phyloP scores from a whole-genome alignment of 2,888 invertebrate species.

The Pteria penguin region DNA sequence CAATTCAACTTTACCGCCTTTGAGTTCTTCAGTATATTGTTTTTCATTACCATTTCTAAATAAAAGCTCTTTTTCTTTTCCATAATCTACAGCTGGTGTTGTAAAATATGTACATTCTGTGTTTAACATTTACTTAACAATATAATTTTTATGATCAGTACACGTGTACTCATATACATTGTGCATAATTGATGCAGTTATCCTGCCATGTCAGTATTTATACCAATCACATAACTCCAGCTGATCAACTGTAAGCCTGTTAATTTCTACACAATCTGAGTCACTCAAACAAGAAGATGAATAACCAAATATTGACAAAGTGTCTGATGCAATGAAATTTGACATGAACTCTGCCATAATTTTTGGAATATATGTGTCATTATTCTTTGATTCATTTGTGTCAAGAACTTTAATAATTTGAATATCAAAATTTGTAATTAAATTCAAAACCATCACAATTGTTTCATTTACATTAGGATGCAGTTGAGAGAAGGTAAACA shows the following conservation, averaged over 20 bases:
- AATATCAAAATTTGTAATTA: conserved; percentile 3
- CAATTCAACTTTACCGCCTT: neutral
- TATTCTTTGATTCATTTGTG: conserved; percentile 14
- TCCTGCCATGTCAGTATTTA: conserved; percentile 9
- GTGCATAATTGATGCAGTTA: conserved; percentile 8
- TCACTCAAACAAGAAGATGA: conserved; percentile 3
- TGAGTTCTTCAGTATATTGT: conserved; percentile 7
- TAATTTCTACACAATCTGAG: conserved; percentile 4
- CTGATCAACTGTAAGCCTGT: conserved; percentile 3
- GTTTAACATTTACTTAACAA: conserved; percentile 15
- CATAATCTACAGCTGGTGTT: neutral
- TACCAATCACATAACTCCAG: conserved; percentile 11
- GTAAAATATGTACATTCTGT: neutral
- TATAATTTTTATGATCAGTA: conserved; percentile 11
- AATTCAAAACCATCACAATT: conserved; percentile 18
- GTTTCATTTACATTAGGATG: neutral
- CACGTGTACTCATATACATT: conserved; percentile 1
- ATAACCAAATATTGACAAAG: conserved; percentile 10
- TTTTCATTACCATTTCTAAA: conserved; percentile 6
- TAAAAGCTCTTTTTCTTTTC: neutral
- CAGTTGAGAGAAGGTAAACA: conserved; percentile 7
- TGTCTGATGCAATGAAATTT: neutral
- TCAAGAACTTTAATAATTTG: too few species aligned
- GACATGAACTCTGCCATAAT: neutral
- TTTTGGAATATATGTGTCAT: conserved; percentile 6